Evolutionary conservation across 1,140 invertebrate genomes (phyloP), one percentile per base, ranked within the genome.

Genomic region (Drosophila santomea): DNA sequence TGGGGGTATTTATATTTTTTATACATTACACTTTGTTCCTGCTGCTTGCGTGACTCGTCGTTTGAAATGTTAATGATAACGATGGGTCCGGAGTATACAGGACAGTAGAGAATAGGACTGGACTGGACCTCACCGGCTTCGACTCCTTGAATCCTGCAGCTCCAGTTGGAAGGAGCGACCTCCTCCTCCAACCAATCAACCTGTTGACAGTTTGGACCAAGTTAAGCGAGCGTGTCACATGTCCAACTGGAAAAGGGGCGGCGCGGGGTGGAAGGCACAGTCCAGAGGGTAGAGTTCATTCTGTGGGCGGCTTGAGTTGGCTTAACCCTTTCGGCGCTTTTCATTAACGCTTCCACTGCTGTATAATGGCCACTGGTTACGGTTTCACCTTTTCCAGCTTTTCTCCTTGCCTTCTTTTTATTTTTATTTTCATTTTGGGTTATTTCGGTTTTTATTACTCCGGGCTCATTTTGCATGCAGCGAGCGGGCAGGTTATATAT

Each of bases 311-410:
- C 35, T 54, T 12, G 14, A 58, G 55, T 20, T 4, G 36, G 66
- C 68, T 69, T 82, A 83, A 88, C 80, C 84, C 84, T 86, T 86
- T 86, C 77, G 72, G 47, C 69, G 79, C 83, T 88, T 82, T 88
- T 86, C 79, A 86, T 86, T 86, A 88, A 83, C 80, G 72, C 69
- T 51, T 35, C 36, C 28, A 4, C 38, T 41, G 11, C 45, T 41
- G 43, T 25, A 17, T 62, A 50, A 47, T 54, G 47, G 36, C 48
- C 28, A 25, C 58, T 56, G 32, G 39, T 35, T 50, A 62, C 45
- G 11, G 41, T 54, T 64, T 47, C 71, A 79, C 66, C 56, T 73
- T 78, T 64, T 78, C 15, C 63, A 44, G 20, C 39, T 41, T 47
- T 55, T 56, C 60, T 14, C 56, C 66, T 45, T 44, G 12, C 12